phyloP scores from a whole-genome alignment of 2,113 vertebrate species.

The Sprattus sprattus region DNA sequence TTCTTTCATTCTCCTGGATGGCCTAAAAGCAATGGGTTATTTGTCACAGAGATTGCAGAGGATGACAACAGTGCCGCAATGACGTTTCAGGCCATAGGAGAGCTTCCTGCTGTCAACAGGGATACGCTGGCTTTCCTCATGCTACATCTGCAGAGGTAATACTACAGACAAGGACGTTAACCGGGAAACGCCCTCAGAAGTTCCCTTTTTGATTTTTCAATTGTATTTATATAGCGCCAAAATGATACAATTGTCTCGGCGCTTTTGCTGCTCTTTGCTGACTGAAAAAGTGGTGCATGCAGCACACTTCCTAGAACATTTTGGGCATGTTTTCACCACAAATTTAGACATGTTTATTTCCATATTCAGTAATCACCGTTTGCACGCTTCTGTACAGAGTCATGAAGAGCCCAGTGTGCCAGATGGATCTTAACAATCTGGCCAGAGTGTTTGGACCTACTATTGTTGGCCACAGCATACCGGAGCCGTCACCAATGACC shows the following conservation, averaged over 20 bases:
- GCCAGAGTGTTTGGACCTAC: constrained; percentile 83
- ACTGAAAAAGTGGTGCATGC: background rate
- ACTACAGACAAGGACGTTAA: background rate
- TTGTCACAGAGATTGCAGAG: constrained; percentile 66
- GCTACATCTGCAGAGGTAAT: constrained; percentile 74
- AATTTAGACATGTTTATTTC: background rate
- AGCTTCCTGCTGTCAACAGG: constrained; percentile 76
- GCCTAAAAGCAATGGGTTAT: background rate
- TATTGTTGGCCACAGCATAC: constrained; percentile 73
- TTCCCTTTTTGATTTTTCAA: background rate
- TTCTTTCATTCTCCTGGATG: constrained; percentile 3
- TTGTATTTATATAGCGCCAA: too few relatives aligned
- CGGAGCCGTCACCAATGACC: constrained; percentile 71
- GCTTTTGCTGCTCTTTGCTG: background rate
- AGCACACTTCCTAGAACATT: background rate
- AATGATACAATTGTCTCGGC: too few relatives aligned
- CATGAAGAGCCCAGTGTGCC: constrained; percentile 71
- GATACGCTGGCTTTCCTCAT: constrained; percentile 83
- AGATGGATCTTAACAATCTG: constrained; percentile 81
- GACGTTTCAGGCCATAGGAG: constrained; percentile 65
- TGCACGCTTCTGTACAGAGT: constrained; percentile 56
- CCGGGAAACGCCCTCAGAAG: background rate
- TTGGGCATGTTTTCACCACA: background rate
- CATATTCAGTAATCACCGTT: background rate
- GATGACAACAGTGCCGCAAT: constrained; percentile 60